Conservation (phyloP, 2,888 invertebrate genomes). For the Cheilosia urbana region DNA sequence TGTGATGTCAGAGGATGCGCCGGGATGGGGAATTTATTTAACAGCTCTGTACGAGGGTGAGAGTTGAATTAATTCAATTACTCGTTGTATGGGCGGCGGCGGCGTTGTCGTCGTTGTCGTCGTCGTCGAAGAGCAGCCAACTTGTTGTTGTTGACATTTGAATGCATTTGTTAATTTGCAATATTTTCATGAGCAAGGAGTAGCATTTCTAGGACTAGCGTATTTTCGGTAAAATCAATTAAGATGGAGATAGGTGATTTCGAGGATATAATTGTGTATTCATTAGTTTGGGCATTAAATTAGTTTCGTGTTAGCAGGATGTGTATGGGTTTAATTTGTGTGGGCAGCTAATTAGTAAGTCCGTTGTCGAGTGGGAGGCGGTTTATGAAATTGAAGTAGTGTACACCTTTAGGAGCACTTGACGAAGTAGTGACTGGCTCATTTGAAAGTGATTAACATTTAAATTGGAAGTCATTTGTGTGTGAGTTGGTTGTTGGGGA, state of each 20-base stretch:
- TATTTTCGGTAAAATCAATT: constrained; percentile 54
- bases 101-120: not conserved
- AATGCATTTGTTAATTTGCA: constrained; percentile 71
- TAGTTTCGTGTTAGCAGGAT: constrained; percentile 25
- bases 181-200: constrained; percentile 35
- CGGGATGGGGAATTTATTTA: constrained; percentile 19
- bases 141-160: constrained; percentile 53
- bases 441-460: not conserved
- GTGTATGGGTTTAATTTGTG: not conserved
- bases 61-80: constrained; percentile 71
- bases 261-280: constrained; percentile 35
- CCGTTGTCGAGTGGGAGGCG: not conserved
- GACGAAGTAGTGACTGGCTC: not conserved
- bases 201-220: not conserved
- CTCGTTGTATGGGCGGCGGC: constrained; percentile 9
- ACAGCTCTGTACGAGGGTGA: constrained; percentile 13
- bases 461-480: no score
- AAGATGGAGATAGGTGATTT: constrained; percentile 37
- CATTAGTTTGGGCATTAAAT: constrained; percentile 39
- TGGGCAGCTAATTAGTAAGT: not conserved
- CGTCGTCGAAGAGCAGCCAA: constrained; percentile 15
- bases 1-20: not conserved
- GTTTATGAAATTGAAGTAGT: not conserved
- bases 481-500: no score
- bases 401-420: not conserved